These are phyloP conservation scores for Sebastes jordani DNA, from an alignment of 2,797 vertebrate genomes.

Conservation along the genomic window DNA sequence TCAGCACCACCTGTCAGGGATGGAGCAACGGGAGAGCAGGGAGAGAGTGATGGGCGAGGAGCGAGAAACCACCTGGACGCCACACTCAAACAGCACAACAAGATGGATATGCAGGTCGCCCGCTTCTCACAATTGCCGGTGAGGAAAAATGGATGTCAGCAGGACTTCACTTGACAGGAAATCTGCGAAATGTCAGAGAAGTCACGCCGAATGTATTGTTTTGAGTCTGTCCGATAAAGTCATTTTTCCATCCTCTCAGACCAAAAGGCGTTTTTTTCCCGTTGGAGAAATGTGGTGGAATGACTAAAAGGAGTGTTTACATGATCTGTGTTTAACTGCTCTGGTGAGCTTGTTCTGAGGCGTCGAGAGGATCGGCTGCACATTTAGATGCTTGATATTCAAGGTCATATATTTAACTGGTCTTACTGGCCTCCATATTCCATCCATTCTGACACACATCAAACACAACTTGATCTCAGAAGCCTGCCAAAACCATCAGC, in stretches of 20 bases:
- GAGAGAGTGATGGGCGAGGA: slow-evolving; percentile 56
- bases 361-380: background rate
- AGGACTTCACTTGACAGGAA: slow-evolving; percentile 68
- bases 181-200: slow-evolving; percentile 73
- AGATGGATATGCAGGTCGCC: slow-evolving; percentile 66
- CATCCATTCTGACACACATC: background rate
- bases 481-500: slow-evolving; percentile 25
- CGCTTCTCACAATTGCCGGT: slow-evolving; percentile 55
- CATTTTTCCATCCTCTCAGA: slow-evolving; percentile 2
- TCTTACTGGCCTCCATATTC: background rate
- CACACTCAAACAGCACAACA: slow-evolving; percentile 55
- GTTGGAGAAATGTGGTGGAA: slow-evolving; percentile 17
- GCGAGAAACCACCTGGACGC: slow-evolving; percentile 73
- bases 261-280: slow-evolving; percentile 20
- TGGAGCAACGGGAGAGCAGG: slow-evolving; percentile 49
- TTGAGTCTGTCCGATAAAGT: slow-evolving; percentile 56
- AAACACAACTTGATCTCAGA: slow-evolving; percentile 15
- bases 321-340: slow-evolving; percentile 3
- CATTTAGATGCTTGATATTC: slow-evolving; percentile 11
- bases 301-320: slow-evolving; percentile 31
- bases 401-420: slow-evolving; percentile 28
- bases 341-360: background rate
- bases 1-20: slow-evolving; percentile 61
- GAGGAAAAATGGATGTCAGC: slow-evolving; percentile 68
- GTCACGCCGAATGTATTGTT: slow-evolving; percentile 68